phyloP scores from a whole-genome alignment of 2,888 invertebrate species.

The Drosophila mayaguana region DNA sequence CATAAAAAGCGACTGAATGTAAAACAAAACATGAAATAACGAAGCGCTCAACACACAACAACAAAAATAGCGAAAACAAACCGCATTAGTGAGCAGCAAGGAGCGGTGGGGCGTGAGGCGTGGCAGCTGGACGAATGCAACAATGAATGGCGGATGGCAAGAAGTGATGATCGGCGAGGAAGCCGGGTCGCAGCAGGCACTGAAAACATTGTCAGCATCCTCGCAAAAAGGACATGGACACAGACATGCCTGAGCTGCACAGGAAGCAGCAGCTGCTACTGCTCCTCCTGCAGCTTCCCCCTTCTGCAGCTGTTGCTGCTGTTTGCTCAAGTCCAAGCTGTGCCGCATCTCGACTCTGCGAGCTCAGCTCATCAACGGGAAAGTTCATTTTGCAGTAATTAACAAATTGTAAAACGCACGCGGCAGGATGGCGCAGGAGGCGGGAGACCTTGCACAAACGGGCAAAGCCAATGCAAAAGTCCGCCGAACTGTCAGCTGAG shows the following conservation, averaged over 20 bases:
- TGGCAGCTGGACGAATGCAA: constrained; percentile 46
- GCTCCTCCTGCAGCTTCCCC: constrained; percentile 54
- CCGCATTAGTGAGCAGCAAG: constrained; percentile 67
- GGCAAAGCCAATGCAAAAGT: constrained; percentile 30
- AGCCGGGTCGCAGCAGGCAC: constrained; percentile 26
- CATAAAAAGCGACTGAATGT: constrained; percentile 56
- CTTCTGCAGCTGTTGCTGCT: constrained; percentile 62
- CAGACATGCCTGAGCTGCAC: constrained; percentile 37
- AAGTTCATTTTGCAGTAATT: constrained; percentile 78
- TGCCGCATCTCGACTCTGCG: constrained; percentile 12
- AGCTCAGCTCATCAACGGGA: constrained; percentile 38
- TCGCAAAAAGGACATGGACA: constrained; percentile 8
- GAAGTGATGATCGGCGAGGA: constrained; percentile 59
- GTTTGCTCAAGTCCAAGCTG: constrained; percentile 55
- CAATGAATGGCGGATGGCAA: constrained; percentile 67
- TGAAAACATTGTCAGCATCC: constrained; percentile 65
- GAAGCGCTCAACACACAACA: constrained; percentile 54
- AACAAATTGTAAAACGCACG: constrained; percentile 72
- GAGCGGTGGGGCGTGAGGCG: constrained; percentile 16
- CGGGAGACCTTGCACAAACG: neutral
- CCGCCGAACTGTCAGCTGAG: constrained; percentile 53
- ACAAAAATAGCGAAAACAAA: constrained; percentile 68
- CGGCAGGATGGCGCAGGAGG: neutral
- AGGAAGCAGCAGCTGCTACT: constrained; percentile 56
- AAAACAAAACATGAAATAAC: constrained; percentile 74